phyloP scores from a whole-genome alignment of 1,140 invertebrate species.

The Drosophila littoralis region DNA sequence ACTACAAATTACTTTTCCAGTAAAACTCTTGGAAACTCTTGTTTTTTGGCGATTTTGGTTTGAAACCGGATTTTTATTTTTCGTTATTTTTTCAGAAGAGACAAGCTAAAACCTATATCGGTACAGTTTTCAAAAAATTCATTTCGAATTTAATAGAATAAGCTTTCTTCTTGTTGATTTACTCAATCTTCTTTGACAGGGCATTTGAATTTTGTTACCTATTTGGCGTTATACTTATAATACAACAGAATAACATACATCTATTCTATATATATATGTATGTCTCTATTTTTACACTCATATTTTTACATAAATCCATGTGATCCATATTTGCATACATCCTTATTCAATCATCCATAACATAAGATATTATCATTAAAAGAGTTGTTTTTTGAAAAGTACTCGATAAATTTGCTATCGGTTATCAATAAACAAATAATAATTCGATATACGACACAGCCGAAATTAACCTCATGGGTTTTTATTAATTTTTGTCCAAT shows the following conservation, averaged over 20 bases:
- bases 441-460: conserved; percentile 16
- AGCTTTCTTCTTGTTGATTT: too few relatives aligned
- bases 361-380: background rate
- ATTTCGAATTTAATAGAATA: background rate
- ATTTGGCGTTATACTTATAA: background rate
- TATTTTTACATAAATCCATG: background rate
- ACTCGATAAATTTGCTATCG: conserved; percentile 1
- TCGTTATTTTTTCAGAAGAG: background rate
- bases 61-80: background rate
- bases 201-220: conserved; percentile 11
- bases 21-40: conserved; percentile 13
- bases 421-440: background rate
- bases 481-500: conserved; percentile 1
- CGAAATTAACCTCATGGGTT: background rate
- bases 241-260: background rate
- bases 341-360: background rate
- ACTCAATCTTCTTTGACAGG: background rate
- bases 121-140: background rate
- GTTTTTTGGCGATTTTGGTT: conserved; percentile 44
- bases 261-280: too few relatives aligned
- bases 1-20: conserved; percentile 15
- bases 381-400: background rate
- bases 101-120: background rate
- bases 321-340: background rate
- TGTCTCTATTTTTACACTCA: background rate